These are phyloP conservation scores for Emmelina monodactyla DNA, from an alignment of 2,888 invertebrate species.

Conservation along the genomic window DNA sequence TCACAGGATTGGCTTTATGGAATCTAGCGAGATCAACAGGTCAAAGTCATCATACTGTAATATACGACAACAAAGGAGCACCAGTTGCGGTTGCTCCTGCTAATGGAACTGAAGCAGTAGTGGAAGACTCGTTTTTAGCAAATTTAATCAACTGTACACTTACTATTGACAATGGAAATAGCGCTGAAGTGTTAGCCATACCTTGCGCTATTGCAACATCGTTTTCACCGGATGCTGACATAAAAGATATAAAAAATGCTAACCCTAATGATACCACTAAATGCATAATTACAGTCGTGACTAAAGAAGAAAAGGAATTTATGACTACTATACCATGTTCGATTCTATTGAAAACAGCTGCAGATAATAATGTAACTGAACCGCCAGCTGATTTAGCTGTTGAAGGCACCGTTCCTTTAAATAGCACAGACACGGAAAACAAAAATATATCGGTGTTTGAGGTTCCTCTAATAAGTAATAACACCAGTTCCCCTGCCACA, in stretches of 20 bases:
- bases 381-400: slow-evolving; percentile 25
- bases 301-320: slow-evolving; percentile 45
- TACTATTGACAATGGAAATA: slow-evolving; percentile 41
- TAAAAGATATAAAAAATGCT: slow-evolving; percentile 32
- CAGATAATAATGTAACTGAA: slow-evolving; percentile 58
- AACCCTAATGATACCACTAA: slow-evolving; percentile 42
- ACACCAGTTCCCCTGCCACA: slow-evolving; percentile 15
- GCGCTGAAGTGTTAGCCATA: slow-evolving; percentile 52
- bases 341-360: slow-evolving; percentile 46
- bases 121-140: slow-evolving; percentile 38
- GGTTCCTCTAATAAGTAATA: too few relatives aligned
- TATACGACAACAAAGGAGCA: slow-evolving; percentile 56
- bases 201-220: slow-evolving; percentile 61
- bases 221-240: slow-evolving; percentile 50
- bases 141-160: slow-evolving; percentile 55
- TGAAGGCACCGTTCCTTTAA: slow-evolving; percentile 4
- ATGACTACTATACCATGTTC: slow-evolving; percentile 60
- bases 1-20: slow-evolving; percentile 59
- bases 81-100: slow-evolving; percentile 48
- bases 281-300: slow-evolving; percentile 51
- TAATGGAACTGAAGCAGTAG: slow-evolving; percentile 31
- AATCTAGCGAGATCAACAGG: slow-evolving; percentile 57
- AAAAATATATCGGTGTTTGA: slow-evolving; percentile 13
- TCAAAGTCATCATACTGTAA: slow-evolving; percentile 44
- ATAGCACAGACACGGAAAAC: not conserved